phyloP scores from a whole-genome alignment of 2,113 vertebrate genomes.

The Accipiter virgatus region DNA sequence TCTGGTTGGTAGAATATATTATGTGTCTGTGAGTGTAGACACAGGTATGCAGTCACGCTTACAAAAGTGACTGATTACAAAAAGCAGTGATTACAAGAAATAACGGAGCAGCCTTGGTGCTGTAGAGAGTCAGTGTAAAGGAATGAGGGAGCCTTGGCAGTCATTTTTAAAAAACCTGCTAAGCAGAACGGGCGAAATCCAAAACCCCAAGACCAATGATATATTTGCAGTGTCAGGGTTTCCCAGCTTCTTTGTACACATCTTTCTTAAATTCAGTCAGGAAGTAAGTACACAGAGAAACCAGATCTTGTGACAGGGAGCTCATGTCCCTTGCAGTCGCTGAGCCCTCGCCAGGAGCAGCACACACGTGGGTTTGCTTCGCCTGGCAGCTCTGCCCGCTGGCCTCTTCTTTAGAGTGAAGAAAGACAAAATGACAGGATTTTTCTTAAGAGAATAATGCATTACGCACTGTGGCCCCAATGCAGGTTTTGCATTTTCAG shows the following conservation, averaged over 20 bases:
- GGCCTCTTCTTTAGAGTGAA: neutral
- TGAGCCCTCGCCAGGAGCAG: neutral
- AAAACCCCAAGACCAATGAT: neutral
- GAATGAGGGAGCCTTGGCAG: neutral
- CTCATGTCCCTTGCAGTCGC: rapidly evolving
- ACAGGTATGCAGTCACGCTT: neutral
- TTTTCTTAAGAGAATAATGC: neutral
- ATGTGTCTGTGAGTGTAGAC: neutral
- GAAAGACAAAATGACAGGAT: neutral
- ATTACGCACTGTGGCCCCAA: neutral
- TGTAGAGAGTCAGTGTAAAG: neutral
- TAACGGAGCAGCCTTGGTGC: neutral
- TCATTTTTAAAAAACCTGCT: neutral
- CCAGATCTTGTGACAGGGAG: neutral
- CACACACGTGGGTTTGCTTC: neutral
- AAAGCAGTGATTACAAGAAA: neutral
- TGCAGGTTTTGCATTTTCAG: neutral
- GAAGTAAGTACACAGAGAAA: neutral
- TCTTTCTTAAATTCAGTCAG: neutral
- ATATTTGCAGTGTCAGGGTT: neutral
- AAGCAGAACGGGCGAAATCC: neutral
- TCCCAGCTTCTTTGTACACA: neutral
- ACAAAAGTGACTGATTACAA: neutral
- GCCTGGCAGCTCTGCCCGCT: neutral
- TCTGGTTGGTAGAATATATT: neutral